A percentile compares a stretch with the other conserved stretches of the same genome.
Evolutionary conservation across 2,797 vertebrate species (phyloP).

Genomic region (Xyrichtys novacula): DNA sequence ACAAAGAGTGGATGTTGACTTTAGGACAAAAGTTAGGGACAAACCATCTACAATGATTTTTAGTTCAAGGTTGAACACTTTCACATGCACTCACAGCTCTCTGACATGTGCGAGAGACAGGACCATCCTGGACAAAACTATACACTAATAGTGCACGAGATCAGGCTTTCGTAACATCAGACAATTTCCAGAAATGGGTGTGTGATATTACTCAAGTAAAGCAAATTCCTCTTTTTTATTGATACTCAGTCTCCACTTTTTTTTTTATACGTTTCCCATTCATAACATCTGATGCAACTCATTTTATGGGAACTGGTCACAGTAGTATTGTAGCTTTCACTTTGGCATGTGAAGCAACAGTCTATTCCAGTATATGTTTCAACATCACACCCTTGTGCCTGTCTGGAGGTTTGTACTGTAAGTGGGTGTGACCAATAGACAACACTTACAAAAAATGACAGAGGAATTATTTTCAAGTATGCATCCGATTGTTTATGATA

Average conservation of each 20-base stretch:
- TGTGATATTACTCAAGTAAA: constrained; percentile 1
- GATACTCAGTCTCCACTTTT: background rate
- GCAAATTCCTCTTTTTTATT: constrained; percentile 29
- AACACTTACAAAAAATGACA: background rate
- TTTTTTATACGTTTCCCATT: constrained; percentile 29
- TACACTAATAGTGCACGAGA: background rate
- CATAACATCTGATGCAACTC: constrained; percentile 58
- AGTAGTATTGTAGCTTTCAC: constrained; percentile 20
- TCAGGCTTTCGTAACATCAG: background rate
- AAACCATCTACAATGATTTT: too few species aligned
- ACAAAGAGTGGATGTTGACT: too few species aligned
- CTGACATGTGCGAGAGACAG: too few species aligned
- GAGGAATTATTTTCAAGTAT: background rate
- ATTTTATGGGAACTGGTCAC: constrained; percentile 51
- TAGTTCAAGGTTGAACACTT: too few species aligned
- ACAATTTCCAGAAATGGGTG: background rate
- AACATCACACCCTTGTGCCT: constrained; percentile 40
- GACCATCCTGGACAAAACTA: too few species aligned
- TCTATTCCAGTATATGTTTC: constrained; percentile 42
- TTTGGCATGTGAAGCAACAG: constrained; percentile 51
- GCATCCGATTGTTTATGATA: background rate
- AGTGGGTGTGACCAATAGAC: background rate
- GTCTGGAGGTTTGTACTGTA: background rate
- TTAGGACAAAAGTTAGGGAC: too few species aligned
- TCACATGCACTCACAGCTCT: too few species aligned